A percentile compares a stretch with the other conserved stretches of the same genome.
Conservation (phyloP, 2,888 invertebrate genomes). For the Drosophila gaucha region DNA sequence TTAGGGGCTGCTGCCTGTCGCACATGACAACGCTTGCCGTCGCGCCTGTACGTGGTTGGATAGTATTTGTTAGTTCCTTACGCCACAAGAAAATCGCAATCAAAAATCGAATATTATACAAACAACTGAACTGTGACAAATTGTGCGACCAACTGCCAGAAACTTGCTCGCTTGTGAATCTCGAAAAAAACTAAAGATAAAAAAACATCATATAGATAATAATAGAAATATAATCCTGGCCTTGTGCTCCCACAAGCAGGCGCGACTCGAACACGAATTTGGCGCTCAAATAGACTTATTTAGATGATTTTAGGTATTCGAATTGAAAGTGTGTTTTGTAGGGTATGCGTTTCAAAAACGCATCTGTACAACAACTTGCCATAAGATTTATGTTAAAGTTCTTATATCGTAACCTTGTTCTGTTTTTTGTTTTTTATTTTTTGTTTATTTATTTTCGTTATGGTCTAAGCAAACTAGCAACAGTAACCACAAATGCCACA, state of each 20-base stretch:
- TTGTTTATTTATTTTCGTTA: conserved; percentile 44
- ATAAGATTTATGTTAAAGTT: conserved; percentile 66
- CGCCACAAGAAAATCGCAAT: conserved; percentile 21
- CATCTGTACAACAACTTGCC: conserved; percentile 67
- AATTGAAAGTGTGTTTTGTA: conserved; percentile 56
- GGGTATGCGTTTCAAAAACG: conserved; percentile 73
- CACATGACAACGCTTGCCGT: conserved; percentile 67
- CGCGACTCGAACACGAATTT: conserved; percentile 62
- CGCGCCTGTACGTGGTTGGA: conserved; percentile 58
- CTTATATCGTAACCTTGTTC: conserved; percentile 37
- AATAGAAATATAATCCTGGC: conserved; percentile 8
- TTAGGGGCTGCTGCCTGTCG: conserved; percentile 56
- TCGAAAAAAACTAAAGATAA: conserved; percentile 31
- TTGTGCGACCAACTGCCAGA: conserved; percentile 34
- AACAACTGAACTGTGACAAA: conserved; percentile 51
- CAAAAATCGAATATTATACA: conserved; percentile 34
- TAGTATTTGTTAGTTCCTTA: conserved; percentile 65
- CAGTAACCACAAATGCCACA: conserved; percentile 64
- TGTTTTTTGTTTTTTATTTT: conserved; percentile 26
- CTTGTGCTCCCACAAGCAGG: conserved; percentile 39
- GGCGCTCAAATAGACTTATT: conserved; percentile 83
- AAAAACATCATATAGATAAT: conserved; percentile 7
- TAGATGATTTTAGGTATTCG: conserved; percentile 74
- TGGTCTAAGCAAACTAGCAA: conserved; percentile 78
- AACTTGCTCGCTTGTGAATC: conserved; percentile 39